Evolutionary conservation across 2,797 vertebrate species (phyloP).

Genomic region (Tapirus indicus): DNA sequence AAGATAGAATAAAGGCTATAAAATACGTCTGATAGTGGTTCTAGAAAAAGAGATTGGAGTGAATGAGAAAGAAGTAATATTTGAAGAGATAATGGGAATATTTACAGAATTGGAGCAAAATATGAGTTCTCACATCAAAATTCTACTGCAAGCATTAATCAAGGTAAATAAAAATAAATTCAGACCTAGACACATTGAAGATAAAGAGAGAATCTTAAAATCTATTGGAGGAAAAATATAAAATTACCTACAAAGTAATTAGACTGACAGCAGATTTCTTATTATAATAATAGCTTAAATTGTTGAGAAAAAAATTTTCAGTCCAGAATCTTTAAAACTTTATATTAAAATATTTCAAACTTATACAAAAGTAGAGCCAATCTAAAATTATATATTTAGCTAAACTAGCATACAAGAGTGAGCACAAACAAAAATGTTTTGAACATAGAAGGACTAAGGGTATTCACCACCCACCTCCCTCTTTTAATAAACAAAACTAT

Average conservation of each 20-base stretch:
- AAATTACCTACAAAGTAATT: not conserved
- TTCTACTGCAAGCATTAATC: not conserved
- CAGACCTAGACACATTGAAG: not conserved
- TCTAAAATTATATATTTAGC: not conserved
- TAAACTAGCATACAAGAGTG: not conserved
- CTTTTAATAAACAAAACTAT: not conserved
- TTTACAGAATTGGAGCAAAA: not conserved
- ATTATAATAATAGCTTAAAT: not conserved
- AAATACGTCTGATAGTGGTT: not conserved
- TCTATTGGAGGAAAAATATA: not conserved
- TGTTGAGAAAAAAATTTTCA: not conserved
- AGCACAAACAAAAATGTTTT: not conserved
- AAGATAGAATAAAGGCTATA: not conserved
- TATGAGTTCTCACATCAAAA: not conserved
- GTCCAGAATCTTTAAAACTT: not conserved
- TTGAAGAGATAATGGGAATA: not conserved
- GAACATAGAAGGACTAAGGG: not conserved
- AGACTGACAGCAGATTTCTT: not conserved
- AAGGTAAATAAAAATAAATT: not conserved
- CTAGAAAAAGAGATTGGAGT: not conserved
- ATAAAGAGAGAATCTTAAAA: not conserved
- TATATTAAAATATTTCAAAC: not conserved
- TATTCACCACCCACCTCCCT: not conserved
- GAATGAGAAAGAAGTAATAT: not conserved
- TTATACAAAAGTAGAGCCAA: not conserved